phyloP scores from a whole-genome alignment of 1,140 invertebrate species.

The Penaeus chinensis region DNA sequence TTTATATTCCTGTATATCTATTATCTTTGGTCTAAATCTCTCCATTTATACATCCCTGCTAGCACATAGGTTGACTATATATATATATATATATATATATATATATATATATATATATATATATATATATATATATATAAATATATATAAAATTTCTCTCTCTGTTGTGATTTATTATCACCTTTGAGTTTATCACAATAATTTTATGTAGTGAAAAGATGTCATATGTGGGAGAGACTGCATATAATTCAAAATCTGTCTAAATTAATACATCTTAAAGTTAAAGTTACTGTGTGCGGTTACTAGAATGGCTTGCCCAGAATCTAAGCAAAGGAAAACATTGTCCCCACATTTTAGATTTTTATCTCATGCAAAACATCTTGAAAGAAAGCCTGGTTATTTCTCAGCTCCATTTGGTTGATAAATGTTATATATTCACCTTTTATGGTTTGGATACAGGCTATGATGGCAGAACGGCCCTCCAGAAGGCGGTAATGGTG shows the following conservation, averaged over 20 bases:
- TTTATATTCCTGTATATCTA: too few species aligned
- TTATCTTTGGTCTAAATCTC: too few species aligned
- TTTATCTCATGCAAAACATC: too few species aligned
- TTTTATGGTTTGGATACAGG: neutral
- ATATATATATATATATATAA: conserved; percentile 8
- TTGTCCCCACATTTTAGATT: too few species aligned
- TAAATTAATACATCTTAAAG: too few species aligned
- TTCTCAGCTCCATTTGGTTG: neutral
- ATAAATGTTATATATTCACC: neutral
- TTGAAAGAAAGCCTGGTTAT: neutral
- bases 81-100: conserved; percentile 14
- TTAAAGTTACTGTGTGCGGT: too few species aligned
- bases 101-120: conserved; percentile 17
- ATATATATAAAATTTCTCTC: neutral
- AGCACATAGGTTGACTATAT: neutral
- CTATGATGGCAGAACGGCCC: conserved; percentile 51
- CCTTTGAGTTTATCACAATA: neutral
- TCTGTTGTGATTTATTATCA: neutral
- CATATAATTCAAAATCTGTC: too few species aligned
- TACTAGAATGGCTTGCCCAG: too few species aligned
- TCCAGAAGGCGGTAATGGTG: conserved; percentile 55
- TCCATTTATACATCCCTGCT: neutral
- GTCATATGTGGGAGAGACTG: too few species aligned
- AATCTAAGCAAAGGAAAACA: too few species aligned
- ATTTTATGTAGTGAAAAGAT: neutral